Conservation (phyloP, 2,888 invertebrate genomes). For the Amphipoea lucens region DNA sequence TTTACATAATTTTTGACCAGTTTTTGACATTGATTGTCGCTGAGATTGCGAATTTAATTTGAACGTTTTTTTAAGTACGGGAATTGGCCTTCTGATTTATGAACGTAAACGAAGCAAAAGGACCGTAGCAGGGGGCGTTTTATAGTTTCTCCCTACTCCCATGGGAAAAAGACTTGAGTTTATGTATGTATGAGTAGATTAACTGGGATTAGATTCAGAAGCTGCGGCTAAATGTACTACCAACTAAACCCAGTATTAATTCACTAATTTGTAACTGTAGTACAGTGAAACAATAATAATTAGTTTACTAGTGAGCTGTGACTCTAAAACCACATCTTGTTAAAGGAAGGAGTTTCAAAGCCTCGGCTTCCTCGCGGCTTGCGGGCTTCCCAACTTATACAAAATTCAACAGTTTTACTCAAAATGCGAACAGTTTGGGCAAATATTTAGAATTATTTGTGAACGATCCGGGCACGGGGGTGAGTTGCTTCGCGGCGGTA, state of each 20-base stretch:
- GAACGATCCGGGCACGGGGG: constrained; percentile 32
- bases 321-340: constrained; percentile 47
- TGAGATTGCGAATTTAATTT: too few species aligned
- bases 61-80: too few species aligned
- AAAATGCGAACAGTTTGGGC: constrained; percentile 42
- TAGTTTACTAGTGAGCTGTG: constrained; percentile 40
- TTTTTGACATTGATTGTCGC: too few species aligned
- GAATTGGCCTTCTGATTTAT: too few species aligned
- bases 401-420: constrained; percentile 61
- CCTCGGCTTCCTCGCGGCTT: constrained; percentile 35
- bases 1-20: too few species aligned
- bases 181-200: background rate
- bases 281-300: constrained; percentile 43
- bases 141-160: background rate
- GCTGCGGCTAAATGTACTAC: background rate
- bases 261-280: constrained; percentile 11
- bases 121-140: background rate
- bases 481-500: background rate
- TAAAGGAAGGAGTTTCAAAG: constrained; percentile 45
- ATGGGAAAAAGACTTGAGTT: background rate
- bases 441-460: constrained; percentile 52
- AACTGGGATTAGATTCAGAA: background rate
- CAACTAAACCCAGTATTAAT: background rate
- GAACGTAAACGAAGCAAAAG: too few species aligned
- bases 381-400: constrained; percentile 42